Evolutionary conservation across 2,113 vertebrate species (phyloP), one percentile per base, ranked within the genome.

Genomic region (Phoenicopterus ruber): DNA sequence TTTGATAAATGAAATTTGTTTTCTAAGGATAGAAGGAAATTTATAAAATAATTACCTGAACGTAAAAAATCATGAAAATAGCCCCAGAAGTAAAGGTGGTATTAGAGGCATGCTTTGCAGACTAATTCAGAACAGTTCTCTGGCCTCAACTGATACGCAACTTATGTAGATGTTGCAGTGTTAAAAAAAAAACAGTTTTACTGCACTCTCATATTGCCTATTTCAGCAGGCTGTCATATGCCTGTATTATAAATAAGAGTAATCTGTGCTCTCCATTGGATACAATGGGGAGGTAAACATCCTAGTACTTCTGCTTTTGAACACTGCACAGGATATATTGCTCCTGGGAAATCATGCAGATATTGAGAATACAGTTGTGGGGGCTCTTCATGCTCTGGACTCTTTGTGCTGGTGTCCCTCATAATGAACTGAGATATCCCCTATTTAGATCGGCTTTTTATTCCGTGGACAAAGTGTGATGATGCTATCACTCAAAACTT

Each of bases 211-310:
- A 18, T 31, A 10, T 29, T 85, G 34, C n/a, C 38, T 22, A 16
- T 85, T 90, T 74, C 63, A 74, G 29, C 42, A 76, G 82, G 11
- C 38, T 78, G 50, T 58, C 19, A 0, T 67, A 14, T 17, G 36
- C 16, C 69, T 82, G 8, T 18, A 13, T 29, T n/a, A 58, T 17
- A 67, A 69, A 24, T 36, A 58, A 1, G 16, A 62, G 15, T 44
- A 11, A 54, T 36, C 55, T 47, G 0, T 55, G 38, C 4, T 42
- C 44, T 59, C 34, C 0, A 0, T 20, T 16, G 55, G 8, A 62
- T 46, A 54, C 71, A 72, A 77, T 1, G 0, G 36, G 17, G 13
- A 59, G 7, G 20, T n/a, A 63, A 49, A 55, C 3, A 0, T 67
- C 29, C n/a, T 22, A 58, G 32, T 63, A 42, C 13, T 66, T 17